Conservation (phyloP, 2,888 invertebrate species). For the Atethmia centrago region DNA sequence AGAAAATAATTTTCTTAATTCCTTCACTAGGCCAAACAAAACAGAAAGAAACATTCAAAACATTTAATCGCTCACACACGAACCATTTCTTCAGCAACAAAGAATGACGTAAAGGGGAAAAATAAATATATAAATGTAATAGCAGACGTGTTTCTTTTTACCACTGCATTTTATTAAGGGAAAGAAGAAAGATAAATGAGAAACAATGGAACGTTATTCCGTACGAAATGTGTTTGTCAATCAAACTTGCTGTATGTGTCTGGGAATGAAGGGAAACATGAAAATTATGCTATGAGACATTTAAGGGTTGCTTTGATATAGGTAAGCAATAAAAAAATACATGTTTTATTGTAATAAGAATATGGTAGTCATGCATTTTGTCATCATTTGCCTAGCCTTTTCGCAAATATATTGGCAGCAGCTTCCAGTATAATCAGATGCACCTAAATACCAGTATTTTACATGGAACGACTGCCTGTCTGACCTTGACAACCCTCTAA, state of each 20-base stretch:
- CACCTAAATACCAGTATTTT: too few species aligned
- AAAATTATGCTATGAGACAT: constrained; percentile 10
- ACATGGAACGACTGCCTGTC: too few species aligned
- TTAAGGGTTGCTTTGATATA: constrained; percentile 24
- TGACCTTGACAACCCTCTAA: too few species aligned
- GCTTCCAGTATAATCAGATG: too few species aligned
- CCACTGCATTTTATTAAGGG: constrained; percentile 65
- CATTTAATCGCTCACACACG: constrained; percentile 38
- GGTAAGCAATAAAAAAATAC: neutral
- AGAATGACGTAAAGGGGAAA: constrained; percentile 36
- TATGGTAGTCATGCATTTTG: too few species aligned
- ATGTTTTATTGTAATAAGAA: too few species aligned
- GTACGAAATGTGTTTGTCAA: constrained; percentile 65
- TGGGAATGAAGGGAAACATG: constrained; percentile 22
- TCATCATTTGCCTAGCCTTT: too few species aligned
- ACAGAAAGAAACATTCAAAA: constrained; percentile 14
- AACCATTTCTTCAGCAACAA: constrained; percentile 14
- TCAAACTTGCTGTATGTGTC: constrained; percentile 53
- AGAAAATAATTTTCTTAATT: constrained; percentile 1
- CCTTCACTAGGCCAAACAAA: neutral
- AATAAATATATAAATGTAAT: constrained; percentile 59
- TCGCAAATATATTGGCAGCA: too few species aligned
- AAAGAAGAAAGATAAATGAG: constrained; percentile 64
- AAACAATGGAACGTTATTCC: constrained; percentile 54
- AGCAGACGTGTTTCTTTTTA: constrained; percentile 54